Conservation (phyloP, 2,113 vertebrate species). For the Octodon degus region DNA sequence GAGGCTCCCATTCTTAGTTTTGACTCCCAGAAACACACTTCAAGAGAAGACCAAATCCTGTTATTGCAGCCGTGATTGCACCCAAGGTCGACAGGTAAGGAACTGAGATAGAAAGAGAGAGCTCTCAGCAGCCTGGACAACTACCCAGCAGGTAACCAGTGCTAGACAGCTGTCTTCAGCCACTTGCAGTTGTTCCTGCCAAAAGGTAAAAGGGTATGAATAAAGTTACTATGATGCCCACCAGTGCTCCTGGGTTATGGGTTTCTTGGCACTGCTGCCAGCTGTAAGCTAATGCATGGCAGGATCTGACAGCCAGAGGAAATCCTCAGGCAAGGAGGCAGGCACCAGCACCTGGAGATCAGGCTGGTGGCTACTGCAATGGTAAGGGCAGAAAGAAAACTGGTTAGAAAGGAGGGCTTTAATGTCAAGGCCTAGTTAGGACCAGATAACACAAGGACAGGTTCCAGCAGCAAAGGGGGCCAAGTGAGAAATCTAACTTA, state of each 20-base stretch:
- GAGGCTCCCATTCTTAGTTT: neutral
- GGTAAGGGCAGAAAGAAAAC: neutral
- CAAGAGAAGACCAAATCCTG: neutral
- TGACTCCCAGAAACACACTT: slow-evolving; percentile 7
- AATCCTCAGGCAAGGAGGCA: neutral
- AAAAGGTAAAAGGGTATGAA: neutral
- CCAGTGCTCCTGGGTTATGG: too few relatives aligned
- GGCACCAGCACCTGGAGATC: neutral
- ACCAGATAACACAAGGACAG: neutral
- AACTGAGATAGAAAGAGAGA: neutral
- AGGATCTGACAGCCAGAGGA: neutral
- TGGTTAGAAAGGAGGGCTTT: neutral
- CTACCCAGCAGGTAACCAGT: neutral
- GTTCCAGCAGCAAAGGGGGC: too few relatives aligned
- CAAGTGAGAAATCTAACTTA: neutral
- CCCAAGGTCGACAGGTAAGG: neutral
- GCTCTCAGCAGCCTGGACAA: neutral
- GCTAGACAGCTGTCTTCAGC: neutral
- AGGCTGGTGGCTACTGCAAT: neutral
- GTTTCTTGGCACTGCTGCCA: neutral
- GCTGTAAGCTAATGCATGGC: too few relatives aligned
- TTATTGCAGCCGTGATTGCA: neutral
- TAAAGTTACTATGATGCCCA: neutral
- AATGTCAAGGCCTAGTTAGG: neutral
- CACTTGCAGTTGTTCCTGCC: neutral